Conservation (phyloP, 1,140 invertebrate species). For the Tribolium castaneum region DNA sequence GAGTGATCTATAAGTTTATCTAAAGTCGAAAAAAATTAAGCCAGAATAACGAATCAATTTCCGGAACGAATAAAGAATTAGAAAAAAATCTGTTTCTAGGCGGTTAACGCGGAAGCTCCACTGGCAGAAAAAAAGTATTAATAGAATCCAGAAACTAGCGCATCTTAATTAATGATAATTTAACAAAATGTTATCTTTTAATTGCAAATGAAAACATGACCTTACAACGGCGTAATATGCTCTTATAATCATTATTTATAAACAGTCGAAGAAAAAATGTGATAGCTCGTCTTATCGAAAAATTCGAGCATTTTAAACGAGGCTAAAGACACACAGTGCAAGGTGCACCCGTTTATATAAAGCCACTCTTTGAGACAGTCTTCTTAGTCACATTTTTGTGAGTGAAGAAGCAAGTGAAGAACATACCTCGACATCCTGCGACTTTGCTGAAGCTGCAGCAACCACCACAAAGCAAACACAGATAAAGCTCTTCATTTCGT, state of each 20-base stretch:
- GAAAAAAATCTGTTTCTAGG: background rate
- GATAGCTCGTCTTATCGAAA: slow-evolving; percentile 3
- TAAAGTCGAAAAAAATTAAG: background rate
- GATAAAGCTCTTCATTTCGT: slow-evolving; percentile 1
- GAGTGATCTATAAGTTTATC: background rate
- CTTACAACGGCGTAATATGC: slow-evolving; percentile 28
- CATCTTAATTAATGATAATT: slow-evolving; percentile 6
- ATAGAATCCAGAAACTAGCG: slow-evolving; percentile 10
- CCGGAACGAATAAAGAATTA: too few species aligned
- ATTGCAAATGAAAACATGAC: slow-evolving; percentile 26
- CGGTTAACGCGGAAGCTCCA: background rate
- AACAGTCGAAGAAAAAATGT: slow-evolving; percentile 18
- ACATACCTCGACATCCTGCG: background rate
- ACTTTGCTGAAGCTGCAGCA: background rate
- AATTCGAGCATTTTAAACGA: slow-evolving; percentile 22
- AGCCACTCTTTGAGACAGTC: background rate
- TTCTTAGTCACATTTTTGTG: slow-evolving; percentile 7
- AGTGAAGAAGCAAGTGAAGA: background rate
- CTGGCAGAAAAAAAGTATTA: slow-evolving; percentile 1
- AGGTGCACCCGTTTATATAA: slow-evolving; percentile 21
- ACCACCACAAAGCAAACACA: background rate
- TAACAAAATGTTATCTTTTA: background rate
- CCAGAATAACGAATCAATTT: background rate
- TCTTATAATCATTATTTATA: slow-evolving; percentile 14
- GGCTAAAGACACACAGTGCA: slow-evolving; percentile 33